Evolutionary conservation across 2,888 invertebrate genomes (phyloP).

Genomic region (Malthinus seriepunctatus): DNA sequence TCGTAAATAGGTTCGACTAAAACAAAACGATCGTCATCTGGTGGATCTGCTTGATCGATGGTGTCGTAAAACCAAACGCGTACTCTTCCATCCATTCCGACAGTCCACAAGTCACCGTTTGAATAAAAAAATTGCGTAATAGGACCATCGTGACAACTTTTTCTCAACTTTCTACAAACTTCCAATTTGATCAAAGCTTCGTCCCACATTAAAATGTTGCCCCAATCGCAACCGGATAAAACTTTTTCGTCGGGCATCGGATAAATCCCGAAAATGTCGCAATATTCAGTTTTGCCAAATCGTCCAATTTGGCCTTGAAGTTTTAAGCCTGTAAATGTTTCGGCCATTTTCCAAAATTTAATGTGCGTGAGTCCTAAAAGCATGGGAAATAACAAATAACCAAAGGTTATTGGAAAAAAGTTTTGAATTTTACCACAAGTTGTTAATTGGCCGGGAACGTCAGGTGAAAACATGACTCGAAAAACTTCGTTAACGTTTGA

Average conservation of each 20-base stretch:
- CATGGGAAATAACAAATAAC: neutral
- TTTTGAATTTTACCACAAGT: constrained; percentile 64
- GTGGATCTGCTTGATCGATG: constrained; percentile 84
- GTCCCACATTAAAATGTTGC: constrained; percentile 91
- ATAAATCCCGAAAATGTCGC: constrained; percentile 82
- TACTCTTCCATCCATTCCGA: constrained; percentile 74
- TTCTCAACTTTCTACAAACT: constrained; percentile 71
- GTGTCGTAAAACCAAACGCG: constrained; percentile 90
- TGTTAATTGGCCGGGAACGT: constrained; percentile 77
- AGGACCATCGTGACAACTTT: constrained; percentile 75
- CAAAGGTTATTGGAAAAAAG: neutral
- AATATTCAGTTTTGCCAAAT: constrained; percentile 91
- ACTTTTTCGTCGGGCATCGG: constrained; percentile 90
- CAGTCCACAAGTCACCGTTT: constrained; percentile 53
- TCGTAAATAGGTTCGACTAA: constrained; percentile 87
- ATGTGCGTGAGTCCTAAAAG: constrained; percentile 78
- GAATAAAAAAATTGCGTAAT: constrained; percentile 65
- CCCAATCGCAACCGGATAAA: constrained; percentile 87
- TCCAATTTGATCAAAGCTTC: constrained; percentile 86
- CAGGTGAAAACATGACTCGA: constrained; percentile 79
- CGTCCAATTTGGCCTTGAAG: constrained; percentile 85
- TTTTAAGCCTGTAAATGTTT: constrained; percentile 90
- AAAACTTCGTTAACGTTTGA: constrained; percentile 83
- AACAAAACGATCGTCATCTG: constrained; percentile 77
- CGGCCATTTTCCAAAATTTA: constrained; percentile 92